Evolutionary conservation across 2,888 invertebrate genomes (phyloP).

Genomic region (Chloroclysta siterata): DNA sequence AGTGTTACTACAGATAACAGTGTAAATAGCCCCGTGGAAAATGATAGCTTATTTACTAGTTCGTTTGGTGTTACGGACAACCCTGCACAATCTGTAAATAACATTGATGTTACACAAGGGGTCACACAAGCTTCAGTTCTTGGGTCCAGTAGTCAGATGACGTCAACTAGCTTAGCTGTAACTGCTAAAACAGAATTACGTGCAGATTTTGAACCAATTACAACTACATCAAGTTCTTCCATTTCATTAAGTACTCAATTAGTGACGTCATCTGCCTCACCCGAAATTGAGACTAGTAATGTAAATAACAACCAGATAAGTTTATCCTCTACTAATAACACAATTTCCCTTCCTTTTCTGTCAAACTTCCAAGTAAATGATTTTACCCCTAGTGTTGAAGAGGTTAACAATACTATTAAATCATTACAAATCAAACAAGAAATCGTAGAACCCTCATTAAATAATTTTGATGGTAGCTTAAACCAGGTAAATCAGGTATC

Average conservation of each 20-base stretch:
- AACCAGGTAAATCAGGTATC: constrained; percentile 67
- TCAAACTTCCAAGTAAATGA: constrained; percentile 65
- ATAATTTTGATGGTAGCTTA: constrained; percentile 51
- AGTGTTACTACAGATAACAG: constrained; percentile 54
- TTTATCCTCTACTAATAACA: constrained; percentile 53
- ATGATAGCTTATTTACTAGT: constrained; percentile 45
- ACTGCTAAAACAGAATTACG: constrained; percentile 26
- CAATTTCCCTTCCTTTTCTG: constrained; percentile 64
- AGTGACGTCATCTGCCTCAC: constrained; percentile 54
- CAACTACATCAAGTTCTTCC: constrained; percentile 18
- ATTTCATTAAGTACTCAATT: constrained; percentile 33
- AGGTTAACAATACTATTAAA: constrained; percentile 42
- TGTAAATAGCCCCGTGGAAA: constrained; percentile 70
- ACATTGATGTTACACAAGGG: constrained; percentile 47
- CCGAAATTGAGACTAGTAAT: constrained; percentile 49
- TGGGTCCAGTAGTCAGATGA: constrained; percentile 58
- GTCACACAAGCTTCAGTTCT: constrained; percentile 50
- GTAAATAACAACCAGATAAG: constrained; percentile 47
- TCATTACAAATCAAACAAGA: constrained; percentile 44
- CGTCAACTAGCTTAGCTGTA: constrained; percentile 40
- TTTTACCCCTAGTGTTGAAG: constrained; percentile 50
- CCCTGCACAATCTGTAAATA: constrained; percentile 66
- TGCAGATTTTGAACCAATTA: constrained; percentile 37
- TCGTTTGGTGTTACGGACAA: constrained; percentile 48
- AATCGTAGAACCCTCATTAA: constrained; percentile 42